A percentile compares a stretch with the other conserved stretches of the same genome.
Conservation (phyloP, 1,140 invertebrate species). For the Procambarus clarkii region DNA sequence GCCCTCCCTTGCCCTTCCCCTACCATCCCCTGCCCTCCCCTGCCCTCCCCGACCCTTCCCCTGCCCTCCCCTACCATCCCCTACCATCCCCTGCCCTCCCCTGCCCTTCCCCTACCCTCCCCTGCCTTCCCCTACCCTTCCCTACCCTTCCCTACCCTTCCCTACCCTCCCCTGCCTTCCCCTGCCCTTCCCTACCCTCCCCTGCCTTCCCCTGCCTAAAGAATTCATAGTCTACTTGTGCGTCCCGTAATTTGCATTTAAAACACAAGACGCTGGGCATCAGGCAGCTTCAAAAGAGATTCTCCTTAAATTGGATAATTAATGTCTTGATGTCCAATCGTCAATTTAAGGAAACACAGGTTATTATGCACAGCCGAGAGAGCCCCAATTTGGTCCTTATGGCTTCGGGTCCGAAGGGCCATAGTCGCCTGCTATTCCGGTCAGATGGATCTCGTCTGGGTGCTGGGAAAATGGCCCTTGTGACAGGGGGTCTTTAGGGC, state of each 20-base stretch:
- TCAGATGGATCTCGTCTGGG: background rate
- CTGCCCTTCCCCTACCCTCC: too few relatives aligned
- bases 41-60: too few relatives aligned
- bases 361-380: slow-evolving; percentile 56
- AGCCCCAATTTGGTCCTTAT: slow-evolving; percentile 36
- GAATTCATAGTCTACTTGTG: slow-evolving; percentile 64
- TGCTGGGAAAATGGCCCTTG: background rate
- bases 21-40: too few relatives aligned
- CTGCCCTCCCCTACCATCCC: too few relatives aligned
- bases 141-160: background rate
- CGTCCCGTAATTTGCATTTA: slow-evolving; percentile 68
- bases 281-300: slow-evolving; percentile 67
- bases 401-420: background rate
- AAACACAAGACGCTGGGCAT: slow-evolving; percentile 64
- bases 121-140: too few relatives aligned
- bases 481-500: background rate
- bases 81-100: too few relatives aligned
- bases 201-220: slow-evolving; percentile 16
- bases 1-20: too few relatives aligned
- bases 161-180: slow-evolving; percentile 4
- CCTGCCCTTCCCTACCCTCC: slow-evolving; percentile 3
- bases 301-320: slow-evolving; percentile 70
- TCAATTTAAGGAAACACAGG: slow-evolving; percentile 71
- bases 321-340: slow-evolving; percentile 71
- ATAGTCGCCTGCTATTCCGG: slow-evolving; percentile 22